These are phyloP conservation scores for Danio jaintianensis DNA, from an alignment of 2,797 vertebrate genomes.

Conservation along the genomic window DNA sequence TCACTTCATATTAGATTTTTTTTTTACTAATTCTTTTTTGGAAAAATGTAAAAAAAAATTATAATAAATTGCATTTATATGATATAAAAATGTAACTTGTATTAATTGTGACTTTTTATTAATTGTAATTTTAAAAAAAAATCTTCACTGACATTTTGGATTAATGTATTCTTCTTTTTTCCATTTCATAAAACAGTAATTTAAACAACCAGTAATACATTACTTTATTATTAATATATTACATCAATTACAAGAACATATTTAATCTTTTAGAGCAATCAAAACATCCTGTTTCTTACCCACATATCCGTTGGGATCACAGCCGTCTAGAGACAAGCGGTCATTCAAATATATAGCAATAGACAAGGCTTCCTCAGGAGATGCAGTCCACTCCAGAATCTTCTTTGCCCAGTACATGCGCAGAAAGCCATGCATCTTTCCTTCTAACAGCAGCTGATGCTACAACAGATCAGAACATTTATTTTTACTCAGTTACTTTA, in stretches of 20 bases:
- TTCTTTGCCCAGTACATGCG: slow-evolving; percentile 97
- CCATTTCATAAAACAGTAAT: no score
- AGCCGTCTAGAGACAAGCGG: slow-evolving; percentile 85
- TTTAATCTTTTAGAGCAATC: neutral
- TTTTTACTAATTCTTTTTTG: no score
- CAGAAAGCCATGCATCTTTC: slow-evolving; percentile 91
- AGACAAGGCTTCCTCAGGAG: slow-evolving; percentile 85
- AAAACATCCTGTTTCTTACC: slow-evolving; percentile 71
- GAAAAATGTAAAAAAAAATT: neutral
- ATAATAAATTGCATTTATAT: neutral
- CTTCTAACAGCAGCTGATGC: slow-evolving; percentile 84
- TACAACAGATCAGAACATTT: slow-evolving; percentile 1
- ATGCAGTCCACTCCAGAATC: slow-evolving; percentile 90
- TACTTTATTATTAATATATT: no score
- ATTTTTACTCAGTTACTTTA: no score
- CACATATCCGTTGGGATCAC: slow-evolving; percentile 90
- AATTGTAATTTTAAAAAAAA: no score
- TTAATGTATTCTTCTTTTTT: no score
- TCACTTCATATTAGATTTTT: neutral
- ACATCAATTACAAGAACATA: neutral
- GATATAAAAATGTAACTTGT: neutral
- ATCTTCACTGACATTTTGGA: no score
- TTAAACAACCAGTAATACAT: no score
- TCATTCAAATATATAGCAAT: slow-evolving; percentile 89
- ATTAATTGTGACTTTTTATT: no score